A percentile compares a stretch with the other conserved stretches of the same genome.
Conservation (phyloP, 2,888 invertebrate genomes). For the Andrena camellia region DNA sequence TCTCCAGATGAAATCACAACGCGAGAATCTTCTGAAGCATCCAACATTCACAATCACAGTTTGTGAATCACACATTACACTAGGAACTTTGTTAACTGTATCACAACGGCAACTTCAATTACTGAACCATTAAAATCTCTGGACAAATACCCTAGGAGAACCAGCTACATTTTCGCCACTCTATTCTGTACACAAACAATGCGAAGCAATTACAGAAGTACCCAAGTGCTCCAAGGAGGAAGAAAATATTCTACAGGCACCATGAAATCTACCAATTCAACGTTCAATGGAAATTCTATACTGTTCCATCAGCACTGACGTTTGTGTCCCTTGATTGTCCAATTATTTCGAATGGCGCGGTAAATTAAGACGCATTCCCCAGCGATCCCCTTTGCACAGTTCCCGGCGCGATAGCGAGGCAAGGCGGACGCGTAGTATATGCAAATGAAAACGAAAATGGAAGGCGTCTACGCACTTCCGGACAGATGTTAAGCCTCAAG, state of each 20-base stretch:
- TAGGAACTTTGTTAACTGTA: too few species aligned
- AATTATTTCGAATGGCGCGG: not conserved
- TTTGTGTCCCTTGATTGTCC: not conserved
- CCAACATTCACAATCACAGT: too few species aligned
- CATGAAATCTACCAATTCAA: not conserved
- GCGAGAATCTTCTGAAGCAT: too few species aligned
- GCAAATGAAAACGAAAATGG: slow-evolving; percentile 70
- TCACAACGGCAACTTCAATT: too few species aligned
- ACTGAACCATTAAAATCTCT: too few species aligned
- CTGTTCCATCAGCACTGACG: not conserved
- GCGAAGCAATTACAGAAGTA: not conserved
- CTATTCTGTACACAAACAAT: too few species aligned
- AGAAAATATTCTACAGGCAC: not conserved
- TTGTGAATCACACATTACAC: too few species aligned
- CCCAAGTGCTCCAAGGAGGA: not conserved
- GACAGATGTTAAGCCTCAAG: slow-evolving; percentile 77
- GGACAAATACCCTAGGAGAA: too few species aligned
- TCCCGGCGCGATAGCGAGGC: slow-evolving; percentile 13
- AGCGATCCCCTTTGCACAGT: slow-evolving; percentile 20
- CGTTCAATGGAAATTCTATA: not conserved
- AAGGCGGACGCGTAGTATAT: slow-evolving; percentile 38
- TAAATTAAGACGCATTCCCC: slow-evolving; percentile 15
- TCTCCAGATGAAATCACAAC: too few species aligned
- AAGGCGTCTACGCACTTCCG: slow-evolving; percentile 74
- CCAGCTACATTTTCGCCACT: too few species aligned